phyloP scores from a whole-genome alignment of 2,797 vertebrate genomes.

The Fringilla coelebs region DNA sequence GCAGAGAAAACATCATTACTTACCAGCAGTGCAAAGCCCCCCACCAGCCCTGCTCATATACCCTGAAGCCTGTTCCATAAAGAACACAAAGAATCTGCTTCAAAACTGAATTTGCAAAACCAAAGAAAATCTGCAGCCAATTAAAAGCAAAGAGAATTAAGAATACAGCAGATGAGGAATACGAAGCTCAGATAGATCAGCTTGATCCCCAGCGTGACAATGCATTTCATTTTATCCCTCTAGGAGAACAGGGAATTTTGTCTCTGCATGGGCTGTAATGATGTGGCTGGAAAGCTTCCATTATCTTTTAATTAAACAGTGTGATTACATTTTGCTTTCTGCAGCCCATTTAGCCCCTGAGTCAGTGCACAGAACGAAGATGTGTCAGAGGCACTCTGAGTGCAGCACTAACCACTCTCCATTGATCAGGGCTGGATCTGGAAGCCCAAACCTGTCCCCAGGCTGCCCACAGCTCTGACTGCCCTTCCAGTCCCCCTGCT shows the following conservation, averaged over 20 bases:
- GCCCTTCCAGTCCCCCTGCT: neutral
- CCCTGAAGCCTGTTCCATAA: neutral
- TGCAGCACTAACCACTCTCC: neutral
- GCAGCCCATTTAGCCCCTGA: neutral
- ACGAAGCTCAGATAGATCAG: neutral
- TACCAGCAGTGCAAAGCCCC: neutral
- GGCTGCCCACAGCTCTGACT: neutral
- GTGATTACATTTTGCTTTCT: conserved; percentile 1
- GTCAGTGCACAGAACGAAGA: neutral
- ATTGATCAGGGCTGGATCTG: neutral
- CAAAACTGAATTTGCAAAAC: neutral
- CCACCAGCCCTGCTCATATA: neutral
- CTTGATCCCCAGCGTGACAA: neutral
- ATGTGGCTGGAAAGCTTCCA: conserved; percentile 20
- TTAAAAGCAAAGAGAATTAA: neutral
- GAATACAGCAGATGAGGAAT: neutral
- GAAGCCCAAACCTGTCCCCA: neutral
- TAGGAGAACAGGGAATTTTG: neutral
- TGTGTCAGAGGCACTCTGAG: accelerated
- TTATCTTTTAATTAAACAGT: conserved; percentile 36
- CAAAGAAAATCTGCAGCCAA: conserved; percentile 7
- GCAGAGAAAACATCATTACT: neutral
- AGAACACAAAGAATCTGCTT: neutral
- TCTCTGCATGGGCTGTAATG: neutral
- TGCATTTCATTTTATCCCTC: conserved; percentile 4